These are phyloP conservation scores for Carcinoscorpius rotundicauda DNA, from an alignment of 1,140 invertebrate species.

Conservation along the genomic window DNA sequence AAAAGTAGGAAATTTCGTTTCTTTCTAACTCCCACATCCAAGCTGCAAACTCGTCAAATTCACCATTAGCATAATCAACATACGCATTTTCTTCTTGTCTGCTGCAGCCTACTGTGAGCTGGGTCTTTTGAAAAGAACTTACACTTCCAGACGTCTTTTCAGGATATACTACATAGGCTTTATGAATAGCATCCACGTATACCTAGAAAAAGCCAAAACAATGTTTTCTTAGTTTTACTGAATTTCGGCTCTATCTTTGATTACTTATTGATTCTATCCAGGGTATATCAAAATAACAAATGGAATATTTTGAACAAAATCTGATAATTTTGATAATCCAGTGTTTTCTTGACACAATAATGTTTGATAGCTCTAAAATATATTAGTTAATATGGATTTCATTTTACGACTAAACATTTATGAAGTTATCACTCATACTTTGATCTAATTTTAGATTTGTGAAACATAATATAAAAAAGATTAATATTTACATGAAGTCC, in stretches of 20 bases:
- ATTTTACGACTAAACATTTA: too few relatives aligned
- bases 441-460: neutral
- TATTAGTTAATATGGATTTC: neutral
- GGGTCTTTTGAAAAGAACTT: slow-evolving; percentile 10
- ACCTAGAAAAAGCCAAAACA: slow-evolving; percentile 14
- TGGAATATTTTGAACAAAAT: neutral
- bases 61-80: slow-evolving; percentile 15
- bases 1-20: slow-evolving; percentile 20
- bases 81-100: slow-evolving; percentile 14
- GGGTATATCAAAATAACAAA: neutral
- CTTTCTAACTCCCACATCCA: slow-evolving; percentile 21
- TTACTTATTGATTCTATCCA: too few relatives aligned
- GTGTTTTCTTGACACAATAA: neutral
- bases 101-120: slow-evolving; percentile 25
- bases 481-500: slow-evolving; percentile 17
- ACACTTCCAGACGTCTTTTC: slow-evolving; percentile 5
- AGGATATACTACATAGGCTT: slow-evolving; percentile 17
- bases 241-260: too few relatives aligned
- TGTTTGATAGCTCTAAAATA: neutral
- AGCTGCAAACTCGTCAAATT: slow-evolving; percentile 26
- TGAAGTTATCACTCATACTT: neutral
- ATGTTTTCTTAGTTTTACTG: too few relatives aligned
- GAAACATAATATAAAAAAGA: neutral
- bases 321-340: neutral
- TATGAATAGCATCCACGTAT: slow-evolving; percentile 18